Base-by-base conservation (phyloP, 2,113 vertebrate species). In the Ceyx cyanopectus region DNA sequence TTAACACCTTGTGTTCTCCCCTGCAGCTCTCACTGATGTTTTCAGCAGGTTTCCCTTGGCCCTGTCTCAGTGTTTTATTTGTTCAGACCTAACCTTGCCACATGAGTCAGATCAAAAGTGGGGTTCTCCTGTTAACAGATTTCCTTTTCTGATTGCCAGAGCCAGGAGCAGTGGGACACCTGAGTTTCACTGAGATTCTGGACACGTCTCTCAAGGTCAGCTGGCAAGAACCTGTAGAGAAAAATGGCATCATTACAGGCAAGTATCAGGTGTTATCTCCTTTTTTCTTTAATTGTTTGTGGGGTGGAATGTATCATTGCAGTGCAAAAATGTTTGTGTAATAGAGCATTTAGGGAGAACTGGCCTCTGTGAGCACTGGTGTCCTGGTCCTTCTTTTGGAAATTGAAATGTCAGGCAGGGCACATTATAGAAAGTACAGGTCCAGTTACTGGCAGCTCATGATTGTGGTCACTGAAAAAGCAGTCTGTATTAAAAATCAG, bases 181-280 rank as follows among this genome's bases (percentile, higher is more conserved):
- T 99, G 97, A 99, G 99, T 81, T 99, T 99, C 97, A 99, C 98
- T 0, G 99, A 99, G 97, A 99, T 99, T 94, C 97, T 99, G 96
- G 99, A 99, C 97, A 99, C 98, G 1, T 99, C 99, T 1, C 97
- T 99, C 87, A 98, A 98, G 96, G 99, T 99, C 97, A 99, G 99
- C 98, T 99, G 99, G 99, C 97, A 98, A 90, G 99, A 99, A 93
- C 99, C 99, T 51, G 95, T 98, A 73, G 98, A 99, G 97, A 99
- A 98, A 95, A 99, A 99, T 1, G 99, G 99, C 92, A 97, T 99
- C 89, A 96, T 99, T 94, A 99, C 97, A 75, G 99, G 99, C 98
- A 60, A 97, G 95, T 85, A 76, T 85, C 89, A 54, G n/a, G 70
- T 67, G 61, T 70, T 68, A 6, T 26, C 29, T 45, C n/a, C 22